These are phyloP conservation scores for Nothocercus julius DNA, from an alignment of 2,113 vertebrate species.

Conservation along the genomic window DNA sequence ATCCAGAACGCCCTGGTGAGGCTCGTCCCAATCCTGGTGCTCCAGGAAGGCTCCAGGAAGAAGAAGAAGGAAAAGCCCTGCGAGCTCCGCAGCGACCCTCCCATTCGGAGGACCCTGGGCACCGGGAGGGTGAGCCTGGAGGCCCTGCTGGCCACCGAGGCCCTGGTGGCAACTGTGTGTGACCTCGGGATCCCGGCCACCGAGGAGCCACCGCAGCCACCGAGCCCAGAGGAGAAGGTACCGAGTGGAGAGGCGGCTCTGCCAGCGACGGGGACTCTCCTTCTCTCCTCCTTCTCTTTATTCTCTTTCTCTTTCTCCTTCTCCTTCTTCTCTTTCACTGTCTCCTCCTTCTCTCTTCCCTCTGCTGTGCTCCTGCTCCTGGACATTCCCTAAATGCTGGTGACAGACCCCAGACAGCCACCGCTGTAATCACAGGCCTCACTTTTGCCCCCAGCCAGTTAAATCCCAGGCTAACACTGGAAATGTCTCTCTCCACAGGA, in stretches of 20 bases:
- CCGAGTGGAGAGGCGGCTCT: neutral
- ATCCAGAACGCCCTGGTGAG: neutral
- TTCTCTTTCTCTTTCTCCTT: too few relatives aligned
- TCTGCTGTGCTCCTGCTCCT: neutral
- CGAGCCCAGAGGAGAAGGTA: conserved; percentile 41
- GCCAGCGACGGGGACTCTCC: neutral
- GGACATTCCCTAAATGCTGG: neutral
- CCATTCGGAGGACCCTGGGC: conserved; percentile 71
- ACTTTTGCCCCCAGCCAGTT: neutral
- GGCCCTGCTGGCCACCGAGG: conserved; percentile 61
- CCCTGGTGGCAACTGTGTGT: conserved; percentile 69
- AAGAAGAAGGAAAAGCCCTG: neutral
- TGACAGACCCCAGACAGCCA: neutral
- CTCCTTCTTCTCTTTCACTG: too few relatives aligned
- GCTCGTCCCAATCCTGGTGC: accelerated
- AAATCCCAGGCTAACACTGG: neutral
- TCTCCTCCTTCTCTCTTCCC: neutral
- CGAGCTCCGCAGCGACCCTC: conserved; percentile 74
- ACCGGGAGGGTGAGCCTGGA: conserved; percentile 66
- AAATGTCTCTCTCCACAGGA: conserved; percentile 55
- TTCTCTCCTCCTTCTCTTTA: neutral
- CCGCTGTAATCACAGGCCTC: neutral
- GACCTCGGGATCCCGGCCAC: conserved; percentile 66
- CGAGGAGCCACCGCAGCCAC: neutral
- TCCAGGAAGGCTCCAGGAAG: neutral